These are phyloP conservation scores for Neodon shergylaensis DNA, from an alignment of 2,113 vertebrate species.

Conservation along the genomic window DNA sequence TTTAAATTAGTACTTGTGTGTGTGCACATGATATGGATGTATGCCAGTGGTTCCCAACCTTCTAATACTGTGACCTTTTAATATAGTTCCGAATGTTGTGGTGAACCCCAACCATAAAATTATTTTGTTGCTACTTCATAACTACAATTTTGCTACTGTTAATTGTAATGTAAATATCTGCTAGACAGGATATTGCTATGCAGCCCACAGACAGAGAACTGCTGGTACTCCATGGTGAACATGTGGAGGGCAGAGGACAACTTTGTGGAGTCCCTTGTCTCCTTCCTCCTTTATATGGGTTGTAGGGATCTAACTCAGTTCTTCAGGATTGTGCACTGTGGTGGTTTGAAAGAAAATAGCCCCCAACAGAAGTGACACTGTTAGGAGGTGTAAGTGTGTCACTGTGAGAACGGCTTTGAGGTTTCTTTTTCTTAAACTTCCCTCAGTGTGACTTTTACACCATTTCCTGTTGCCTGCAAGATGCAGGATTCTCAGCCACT, in stretches of 20 bases:
- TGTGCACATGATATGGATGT: too few species aligned
- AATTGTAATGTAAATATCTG: background rate
- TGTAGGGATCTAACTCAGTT: background rate
- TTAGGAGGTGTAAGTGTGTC: background rate
- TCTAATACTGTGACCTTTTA: background rate
- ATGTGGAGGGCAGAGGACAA: background rate
- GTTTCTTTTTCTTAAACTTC: background rate
- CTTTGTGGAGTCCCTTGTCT: background rate
- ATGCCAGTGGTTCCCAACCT: background rate
- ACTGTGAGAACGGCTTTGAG: background rate
- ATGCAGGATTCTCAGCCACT: background rate
- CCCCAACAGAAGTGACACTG: background rate
- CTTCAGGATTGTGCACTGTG: background rate
- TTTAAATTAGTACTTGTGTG: background rate
- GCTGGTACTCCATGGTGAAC: background rate
- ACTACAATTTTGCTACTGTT: background rate
- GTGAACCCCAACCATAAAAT: background rate
- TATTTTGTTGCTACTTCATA: background rate
- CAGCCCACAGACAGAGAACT: background rate
- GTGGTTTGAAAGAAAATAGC: background rate
- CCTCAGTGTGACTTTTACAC: background rate
- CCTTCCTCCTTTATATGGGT: background rate
- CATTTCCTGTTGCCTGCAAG: background rate
- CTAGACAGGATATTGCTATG: background rate
- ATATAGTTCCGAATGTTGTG: background rate